Percentiles rank a stretch among this genome's conserved stretches.
Evolutionary conservation across 2,797 vertebrate species (phyloP).

Genomic region (Alauda arvensis): DNA sequence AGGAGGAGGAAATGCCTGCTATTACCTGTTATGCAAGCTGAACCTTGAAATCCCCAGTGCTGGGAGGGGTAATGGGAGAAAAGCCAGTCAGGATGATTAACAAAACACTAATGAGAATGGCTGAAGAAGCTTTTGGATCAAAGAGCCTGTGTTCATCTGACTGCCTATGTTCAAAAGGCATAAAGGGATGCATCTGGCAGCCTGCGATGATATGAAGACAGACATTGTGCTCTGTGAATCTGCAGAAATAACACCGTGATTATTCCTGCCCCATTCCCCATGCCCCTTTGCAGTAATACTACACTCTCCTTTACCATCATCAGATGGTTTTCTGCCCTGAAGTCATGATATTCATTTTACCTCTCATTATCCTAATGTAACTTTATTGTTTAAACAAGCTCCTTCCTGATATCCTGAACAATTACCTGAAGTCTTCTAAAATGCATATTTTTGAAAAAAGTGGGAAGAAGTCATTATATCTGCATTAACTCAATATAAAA

Average conservation of each 20-base stretch:
- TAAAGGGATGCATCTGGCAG: neutral
- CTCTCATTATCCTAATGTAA: neutral
- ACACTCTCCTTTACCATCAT: neutral
- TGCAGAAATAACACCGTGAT: neutral
- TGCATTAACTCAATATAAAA: neutral
- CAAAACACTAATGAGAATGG: constrained; percentile 10
- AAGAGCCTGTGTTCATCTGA: neutral
- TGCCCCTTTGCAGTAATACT: neutral
- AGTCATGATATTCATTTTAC: neutral
- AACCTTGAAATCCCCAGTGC: constrained; percentile 71
- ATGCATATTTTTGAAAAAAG: neutral
- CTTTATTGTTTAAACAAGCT: neutral
- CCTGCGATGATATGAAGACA: neutral
- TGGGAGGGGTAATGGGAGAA: constrained; percentile 60
- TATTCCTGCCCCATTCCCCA: neutral
- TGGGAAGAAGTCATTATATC: neutral
- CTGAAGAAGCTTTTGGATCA: constrained; percentile 5
- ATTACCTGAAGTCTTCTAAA: neutral
- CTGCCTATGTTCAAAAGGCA: neutral
- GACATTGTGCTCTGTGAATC: neutral
- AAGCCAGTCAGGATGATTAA: constrained; percentile 19
- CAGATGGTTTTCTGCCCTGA: neutral
- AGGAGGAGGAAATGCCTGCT: constrained; percentile 99
- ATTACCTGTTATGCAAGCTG: constrained; percentile 99
- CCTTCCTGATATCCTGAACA: neutral